phyloP scores from a whole-genome alignment of 1,140 invertebrate genomes.

The Bombus affinis region DNA sequence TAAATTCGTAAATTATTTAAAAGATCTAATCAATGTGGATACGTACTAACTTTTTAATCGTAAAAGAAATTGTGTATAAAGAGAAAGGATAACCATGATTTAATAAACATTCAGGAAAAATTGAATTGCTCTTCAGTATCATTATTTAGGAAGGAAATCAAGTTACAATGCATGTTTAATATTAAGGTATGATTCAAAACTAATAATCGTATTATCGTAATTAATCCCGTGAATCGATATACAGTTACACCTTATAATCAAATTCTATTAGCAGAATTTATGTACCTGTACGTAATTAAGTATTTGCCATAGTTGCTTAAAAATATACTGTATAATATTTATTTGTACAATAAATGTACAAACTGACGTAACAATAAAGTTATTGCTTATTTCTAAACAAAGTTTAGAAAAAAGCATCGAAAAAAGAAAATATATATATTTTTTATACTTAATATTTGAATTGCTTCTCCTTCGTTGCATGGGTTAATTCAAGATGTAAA shows the following conservation, averaged over 20 bases:
- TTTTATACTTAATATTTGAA: not conserved
- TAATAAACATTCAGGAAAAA: not conserved
- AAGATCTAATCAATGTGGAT: not conserved
- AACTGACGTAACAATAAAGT: conserved; percentile 37
- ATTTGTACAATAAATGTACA: conserved; percentile 56
- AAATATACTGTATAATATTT: conserved; percentile 50
- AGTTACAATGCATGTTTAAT: conserved; percentile 2
- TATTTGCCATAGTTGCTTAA: conserved; percentile 56
- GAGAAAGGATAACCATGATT: not conserved
- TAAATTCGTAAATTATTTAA: conserved; percentile 4
- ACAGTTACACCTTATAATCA: conserved; percentile 28
- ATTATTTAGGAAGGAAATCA: not conserved
- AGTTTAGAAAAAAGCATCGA: not conserved
- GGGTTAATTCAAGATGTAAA: not conserved
- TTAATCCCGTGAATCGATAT: conserved; percentile 28
- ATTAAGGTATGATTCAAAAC: conserved; percentile 7
- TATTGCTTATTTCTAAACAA: conserved; percentile 32
- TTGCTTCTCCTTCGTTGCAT: not conserved
- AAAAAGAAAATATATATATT: not conserved
- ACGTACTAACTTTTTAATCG: not conserved
- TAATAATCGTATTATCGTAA: conserved; percentile 27
- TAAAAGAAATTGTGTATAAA: not conserved
- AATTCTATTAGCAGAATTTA: conserved; percentile 36
- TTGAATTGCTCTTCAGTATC: not conserved
- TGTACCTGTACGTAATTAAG: conserved; percentile 49